A percentile compares a stretch with the other conserved stretches of the same genome.
phyloP scores from a whole-genome alignment of 2,797 vertebrate species.

The Peromyscus aztecus region DNA sequence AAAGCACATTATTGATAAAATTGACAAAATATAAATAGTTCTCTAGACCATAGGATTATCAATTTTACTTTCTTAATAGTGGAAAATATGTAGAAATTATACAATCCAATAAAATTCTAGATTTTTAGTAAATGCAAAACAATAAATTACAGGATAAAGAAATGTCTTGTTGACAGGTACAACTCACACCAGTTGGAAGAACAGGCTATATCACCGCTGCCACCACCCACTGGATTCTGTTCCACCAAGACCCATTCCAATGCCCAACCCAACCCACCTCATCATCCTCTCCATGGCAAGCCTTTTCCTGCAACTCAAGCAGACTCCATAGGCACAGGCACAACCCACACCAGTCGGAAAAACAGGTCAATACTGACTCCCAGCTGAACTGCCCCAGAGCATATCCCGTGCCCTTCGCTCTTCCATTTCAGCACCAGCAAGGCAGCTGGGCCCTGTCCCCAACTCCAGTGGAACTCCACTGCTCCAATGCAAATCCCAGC shows the following conservation, averaged over 20 bases:
- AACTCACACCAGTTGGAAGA: not conserved
- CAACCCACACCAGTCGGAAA: too few species aligned
- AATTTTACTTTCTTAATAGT: conserved; percentile 14
- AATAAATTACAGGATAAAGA: not conserved
- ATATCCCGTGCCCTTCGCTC: not conserved
- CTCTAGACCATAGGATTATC: not conserved
- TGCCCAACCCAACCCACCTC: too few species aligned
- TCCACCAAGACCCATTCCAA: too few species aligned
- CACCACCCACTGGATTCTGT: not conserved
- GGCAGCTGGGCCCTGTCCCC: not conserved
- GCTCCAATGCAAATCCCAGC: too few species aligned
- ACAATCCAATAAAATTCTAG: conserved; percentile 2
- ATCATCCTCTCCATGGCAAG: too few species aligned
- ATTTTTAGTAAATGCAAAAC: conserved; percentile 59
- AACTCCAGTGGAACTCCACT: not conserved
- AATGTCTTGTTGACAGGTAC: not conserved
- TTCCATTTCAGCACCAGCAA: not conserved
- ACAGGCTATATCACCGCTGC: not conserved
- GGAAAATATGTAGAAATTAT: not conserved
- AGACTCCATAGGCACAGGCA: too few species aligned
- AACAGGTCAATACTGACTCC: too few species aligned
- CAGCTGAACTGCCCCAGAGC: too few species aligned
- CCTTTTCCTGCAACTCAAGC: too few species aligned
- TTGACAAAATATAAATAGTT: conserved; percentile 10
- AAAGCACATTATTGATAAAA: not conserved